Evolutionary conservation across 2,113 vertebrate species (phyloP).

Genomic region (Stictonetta naevosa): DNA sequence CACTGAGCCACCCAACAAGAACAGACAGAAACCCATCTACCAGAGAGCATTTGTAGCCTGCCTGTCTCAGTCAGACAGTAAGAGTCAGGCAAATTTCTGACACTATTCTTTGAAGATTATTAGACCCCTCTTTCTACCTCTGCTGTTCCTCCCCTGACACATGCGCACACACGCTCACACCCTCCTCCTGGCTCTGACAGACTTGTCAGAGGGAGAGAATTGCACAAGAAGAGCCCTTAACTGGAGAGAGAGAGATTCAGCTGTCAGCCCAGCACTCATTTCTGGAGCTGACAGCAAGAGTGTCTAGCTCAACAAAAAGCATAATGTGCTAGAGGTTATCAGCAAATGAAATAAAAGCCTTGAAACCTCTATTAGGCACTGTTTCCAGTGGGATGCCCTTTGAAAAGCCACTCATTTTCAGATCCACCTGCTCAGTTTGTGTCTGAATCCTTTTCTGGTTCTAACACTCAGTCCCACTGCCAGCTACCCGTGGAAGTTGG

Average conservation of each 20-base stretch:
- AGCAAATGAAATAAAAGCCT: slow-evolving; percentile 30
- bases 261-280: slow-evolving; percentile 19
- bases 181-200: slow-evolving; percentile 29
- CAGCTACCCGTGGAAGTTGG: not conserved
- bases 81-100: not conserved
- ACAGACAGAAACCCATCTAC: not conserved
- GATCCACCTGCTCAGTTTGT: slow-evolving; percentile 32
- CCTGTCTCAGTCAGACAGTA: not conserved
- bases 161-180: not conserved
- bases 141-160: not conserved
- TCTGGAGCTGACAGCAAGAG: slow-evolving; percentile 32
- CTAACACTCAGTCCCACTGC: not conserved
- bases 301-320: slow-evolving; percentile 30
- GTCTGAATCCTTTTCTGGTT: slow-evolving; percentile 2
- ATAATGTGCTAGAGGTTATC: slow-evolving; percentile 38
- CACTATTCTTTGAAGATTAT: not conserved
- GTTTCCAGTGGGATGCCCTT: slow-evolving; percentile 21
- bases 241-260: not conserved
- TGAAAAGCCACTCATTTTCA: slow-evolving; percentile 15
- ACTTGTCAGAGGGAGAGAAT: slow-evolving; percentile 18
- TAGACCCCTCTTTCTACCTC: not conserved
- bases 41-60: not conserved
- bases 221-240: slow-evolving; percentile 3
- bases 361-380: not conserved
- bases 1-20: not conserved